Base-by-base conservation (phyloP, 2,113 vertebrate genomes). In the Psilopogon haemacephalus region DNA sequence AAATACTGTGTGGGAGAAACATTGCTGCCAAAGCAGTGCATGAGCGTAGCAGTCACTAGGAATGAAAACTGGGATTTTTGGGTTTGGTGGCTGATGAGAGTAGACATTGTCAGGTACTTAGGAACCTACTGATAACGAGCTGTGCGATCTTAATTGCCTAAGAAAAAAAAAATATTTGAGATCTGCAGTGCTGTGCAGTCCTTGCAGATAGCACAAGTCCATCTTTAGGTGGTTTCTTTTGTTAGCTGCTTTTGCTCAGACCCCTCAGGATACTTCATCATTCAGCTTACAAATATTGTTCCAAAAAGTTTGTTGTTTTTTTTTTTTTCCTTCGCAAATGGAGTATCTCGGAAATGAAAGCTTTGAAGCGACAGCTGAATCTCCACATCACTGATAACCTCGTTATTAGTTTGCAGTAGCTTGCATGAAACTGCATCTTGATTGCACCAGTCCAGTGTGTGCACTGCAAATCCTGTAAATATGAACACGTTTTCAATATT, bases 331-430 rank as follows among this genome's bases (percentile, higher is more conserved):
- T 21, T 89, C 55, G 40, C 2, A 5, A 74, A 79, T 73, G 63
- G 77, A 76, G 62, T 63, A 69, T 62, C 44, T 87, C 0, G 0
- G 64, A 93, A 92, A 86, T 33, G 26, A 79, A 75, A 82, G 78
- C 84, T 87, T 90, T 89, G 87, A 87, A 79, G 54, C 82, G 71
- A 52, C 44, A 87, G 59, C 89, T 52, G 50, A 86, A 55, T 94
- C 70, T 82, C 93, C 90, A 37, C n/a, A 73, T 92, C 55, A 19
- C 63, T 63, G 71, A 85, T 79, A 93, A 75, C 70, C 54, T 96
- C 67, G 42, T 96, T 88, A 89, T 81, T 86, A 28, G 58, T 72
- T 90, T 87, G 59, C 67, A 73, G 81, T 62, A 35, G 42, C 63
- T 90, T 44, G 27, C 44, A 50, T 65, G 81, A 82, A 90, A 92